phyloP scores from a whole-genome alignment of 2,888 invertebrate genomes.

The Homarus gammarus region DNA sequence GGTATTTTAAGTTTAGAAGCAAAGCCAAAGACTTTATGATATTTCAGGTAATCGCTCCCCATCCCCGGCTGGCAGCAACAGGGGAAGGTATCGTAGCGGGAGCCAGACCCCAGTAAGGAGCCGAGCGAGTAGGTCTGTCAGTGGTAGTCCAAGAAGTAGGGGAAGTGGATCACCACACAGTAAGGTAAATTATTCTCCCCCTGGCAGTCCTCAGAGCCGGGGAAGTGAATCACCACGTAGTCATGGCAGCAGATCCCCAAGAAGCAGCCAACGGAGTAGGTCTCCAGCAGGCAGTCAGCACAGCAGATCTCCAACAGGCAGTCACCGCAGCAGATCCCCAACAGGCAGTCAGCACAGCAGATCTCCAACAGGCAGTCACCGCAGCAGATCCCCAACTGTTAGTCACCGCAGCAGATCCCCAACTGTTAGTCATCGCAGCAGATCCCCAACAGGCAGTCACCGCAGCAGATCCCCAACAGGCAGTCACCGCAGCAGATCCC shows the following conservation, averaged over 20 bases:
- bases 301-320: conserved; percentile 7
- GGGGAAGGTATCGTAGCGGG: conserved; percentile 24
- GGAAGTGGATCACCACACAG: conserved; percentile 55
- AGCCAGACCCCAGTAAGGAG: conserved; percentile 38
- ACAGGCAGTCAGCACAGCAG: conserved; percentile 37
- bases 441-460: too few relatives aligned
- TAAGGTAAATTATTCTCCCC: conserved; percentile 34
- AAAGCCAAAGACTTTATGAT: too few relatives aligned
- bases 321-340: conserved; percentile 8
- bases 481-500: conserved; percentile 36
- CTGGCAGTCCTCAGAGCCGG: neutral
- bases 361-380: conserved; percentile 34
- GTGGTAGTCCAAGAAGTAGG: conserved; percentile 49
- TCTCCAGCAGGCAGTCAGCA: conserved; percentile 17
- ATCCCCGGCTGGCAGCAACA: conserved; percentile 60
- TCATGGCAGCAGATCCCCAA: conserved; percentile 40
- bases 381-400: conserved; percentile 40
- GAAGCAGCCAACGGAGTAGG: conserved; percentile 20
- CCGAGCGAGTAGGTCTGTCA: conserved; percentile 48
- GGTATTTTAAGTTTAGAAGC: too few relatives aligned
- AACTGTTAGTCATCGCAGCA: neutral
- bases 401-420: conserved; percentile 1
- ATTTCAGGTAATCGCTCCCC: conserved; percentile 41
- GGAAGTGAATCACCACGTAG: conserved; percentile 9
- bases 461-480: conserved; percentile 46